phyloP scores from a whole-genome alignment of 2,113 vertebrate species.

The Chaetops frenatus region DNA sequence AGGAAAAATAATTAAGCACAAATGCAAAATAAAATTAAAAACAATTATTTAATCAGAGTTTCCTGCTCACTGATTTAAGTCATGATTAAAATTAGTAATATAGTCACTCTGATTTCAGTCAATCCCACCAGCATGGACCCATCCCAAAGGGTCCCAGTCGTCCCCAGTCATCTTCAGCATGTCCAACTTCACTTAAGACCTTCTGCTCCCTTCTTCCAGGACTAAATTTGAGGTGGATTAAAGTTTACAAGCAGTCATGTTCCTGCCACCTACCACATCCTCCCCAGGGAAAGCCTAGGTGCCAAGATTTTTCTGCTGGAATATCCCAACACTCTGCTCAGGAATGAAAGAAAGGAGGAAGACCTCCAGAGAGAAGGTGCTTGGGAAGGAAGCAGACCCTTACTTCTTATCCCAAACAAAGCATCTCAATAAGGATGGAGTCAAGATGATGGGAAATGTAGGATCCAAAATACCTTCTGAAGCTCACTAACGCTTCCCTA shows the following conservation, averaged over 20 bases:
- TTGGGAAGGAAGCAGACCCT: background rate
- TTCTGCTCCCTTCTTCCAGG: background rate
- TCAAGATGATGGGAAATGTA: background rate
- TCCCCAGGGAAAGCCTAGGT: background rate
- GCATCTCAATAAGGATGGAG: background rate
- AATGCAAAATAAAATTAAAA: constrained; percentile 62
- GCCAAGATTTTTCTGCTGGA: background rate
- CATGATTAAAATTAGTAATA: constrained; percentile 53
- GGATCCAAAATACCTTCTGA: background rate
- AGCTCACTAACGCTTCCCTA: background rate
- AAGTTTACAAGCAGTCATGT: background rate
- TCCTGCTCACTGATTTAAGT: constrained; percentile 57
- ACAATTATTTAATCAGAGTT: constrained; percentile 63
- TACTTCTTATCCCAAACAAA: background rate
- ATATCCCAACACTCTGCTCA: accelerated
- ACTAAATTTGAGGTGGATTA: background rate
- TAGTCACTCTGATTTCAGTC: constrained; percentile 20
- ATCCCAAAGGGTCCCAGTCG: background rate
- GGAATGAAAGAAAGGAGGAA: background rate
- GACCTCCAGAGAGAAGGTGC: background rate
- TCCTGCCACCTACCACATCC: background rate
- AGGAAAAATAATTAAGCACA: constrained; percentile 60
- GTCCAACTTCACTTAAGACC: background rate
- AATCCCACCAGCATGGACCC: background rate
- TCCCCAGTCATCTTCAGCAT: background rate